Evolutionary conservation across 2,797 vertebrate genomes (phyloP).

Genomic region (Petrocephalus sullivani): DNA sequence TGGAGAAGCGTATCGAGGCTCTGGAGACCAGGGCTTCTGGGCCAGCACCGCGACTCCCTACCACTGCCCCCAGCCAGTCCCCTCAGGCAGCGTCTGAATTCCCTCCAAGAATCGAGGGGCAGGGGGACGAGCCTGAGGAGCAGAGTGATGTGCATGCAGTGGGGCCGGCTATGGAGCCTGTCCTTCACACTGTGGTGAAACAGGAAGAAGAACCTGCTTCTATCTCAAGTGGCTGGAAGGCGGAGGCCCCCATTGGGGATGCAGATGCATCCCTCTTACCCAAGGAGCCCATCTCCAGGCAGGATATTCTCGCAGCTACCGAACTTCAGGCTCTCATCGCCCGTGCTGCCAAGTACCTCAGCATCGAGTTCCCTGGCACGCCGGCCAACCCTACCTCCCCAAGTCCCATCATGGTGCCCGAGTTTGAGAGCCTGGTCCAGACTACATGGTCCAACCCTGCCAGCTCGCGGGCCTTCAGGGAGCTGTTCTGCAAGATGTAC

Average conservation of each 20-base stretch:
- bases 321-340: conserved; percentile 40
- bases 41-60: neutral
- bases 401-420: conserved; percentile 37
- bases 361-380: conserved; percentile 30
- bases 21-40: conserved; percentile 33
- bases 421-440: conserved; percentile 42
- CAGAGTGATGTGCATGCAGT: conserved; percentile 7
- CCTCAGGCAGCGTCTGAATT: conserved; percentile 8
- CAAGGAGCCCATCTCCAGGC: conserved; percentile 18
- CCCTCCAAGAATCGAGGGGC: conserved; percentile 18
- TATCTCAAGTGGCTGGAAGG: conserved; percentile 18
- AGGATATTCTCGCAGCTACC: conserved; percentile 33
- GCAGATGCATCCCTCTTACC: conserved; percentile 22
- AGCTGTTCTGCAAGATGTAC: conserved; percentile 40
- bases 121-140: conserved; percentile 5
- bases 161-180: conserved; percentile 14
- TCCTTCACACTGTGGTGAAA: conserved; percentile 26
- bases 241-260: conserved; percentile 13
- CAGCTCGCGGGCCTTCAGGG: conserved; percentile 34
- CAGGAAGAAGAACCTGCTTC: conserved; percentile 33
- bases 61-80: neutral
- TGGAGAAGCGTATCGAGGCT: conserved; percentile 36
- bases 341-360: conserved; percentile 37
- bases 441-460: conserved; percentile 42
- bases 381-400: conserved; percentile 1